Percentiles rank a stretch among this genome's conserved stretches.
Evolutionary conservation across 2,797 vertebrate species (phyloP).

Genomic region (Rhadinocentrus ornatus): DNA sequence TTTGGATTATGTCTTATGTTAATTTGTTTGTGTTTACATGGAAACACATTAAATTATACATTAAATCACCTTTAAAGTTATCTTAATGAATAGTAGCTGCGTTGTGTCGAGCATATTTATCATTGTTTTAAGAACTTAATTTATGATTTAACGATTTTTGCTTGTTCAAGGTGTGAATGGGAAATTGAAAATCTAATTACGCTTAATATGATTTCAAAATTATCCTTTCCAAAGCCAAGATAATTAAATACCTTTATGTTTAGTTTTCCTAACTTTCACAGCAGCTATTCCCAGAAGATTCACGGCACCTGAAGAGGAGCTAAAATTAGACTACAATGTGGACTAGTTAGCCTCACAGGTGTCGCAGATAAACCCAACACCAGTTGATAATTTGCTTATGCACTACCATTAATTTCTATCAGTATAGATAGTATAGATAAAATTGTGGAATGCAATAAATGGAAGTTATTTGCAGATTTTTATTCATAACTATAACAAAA

Average conservation of each 20-base stretch:
- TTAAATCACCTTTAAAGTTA: neutral
- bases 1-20: neutral
- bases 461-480: neutral
- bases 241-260: slow-evolving; percentile 20
- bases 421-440: neutral
- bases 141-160: neutral
- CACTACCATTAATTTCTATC: slow-evolving; percentile 6
- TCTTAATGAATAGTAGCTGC: neutral
- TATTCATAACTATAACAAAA: neutral
- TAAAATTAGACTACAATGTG: slow-evolving; percentile 52
- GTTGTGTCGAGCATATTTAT: neutral
- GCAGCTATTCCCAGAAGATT: slow-evolving; percentile 34
- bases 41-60: neutral
- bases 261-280: neutral
- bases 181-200: neutral
- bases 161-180: neutral
- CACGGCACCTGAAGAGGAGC: slow-evolving; percentile 29
- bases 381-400: slow-evolving; percentile 34
- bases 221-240: neutral
- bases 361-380: slow-evolving; percentile 68
- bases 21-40: neutral
- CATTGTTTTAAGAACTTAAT: neutral
- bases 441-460: neutral
- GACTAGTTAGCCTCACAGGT: slow-evolving; percentile 53
- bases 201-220: neutral